Percentiles rank a stretch among this genome's conserved stretches.
Conservation (phyloP, 2,113 vertebrate genomes). For the Donacobius atricapilla region DNA sequence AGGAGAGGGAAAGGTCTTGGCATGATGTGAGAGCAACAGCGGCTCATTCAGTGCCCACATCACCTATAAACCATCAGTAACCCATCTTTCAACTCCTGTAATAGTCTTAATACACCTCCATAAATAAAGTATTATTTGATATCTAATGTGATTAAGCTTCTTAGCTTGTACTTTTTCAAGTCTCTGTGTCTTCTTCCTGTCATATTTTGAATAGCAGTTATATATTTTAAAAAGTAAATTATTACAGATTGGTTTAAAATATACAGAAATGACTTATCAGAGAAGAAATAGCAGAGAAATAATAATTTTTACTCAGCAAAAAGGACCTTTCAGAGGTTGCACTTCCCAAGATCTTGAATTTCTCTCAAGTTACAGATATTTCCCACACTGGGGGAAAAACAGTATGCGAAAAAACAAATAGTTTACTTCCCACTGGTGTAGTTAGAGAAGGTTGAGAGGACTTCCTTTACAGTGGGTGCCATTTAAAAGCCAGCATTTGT, state of each 20-base stretch:
- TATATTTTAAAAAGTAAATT: not conserved
- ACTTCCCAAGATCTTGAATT: not conserved
- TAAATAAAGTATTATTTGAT: constrained; percentile 19
- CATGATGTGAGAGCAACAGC: not conserved
- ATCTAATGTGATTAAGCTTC: constrained; percentile 25
- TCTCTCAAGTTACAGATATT: not conserved
- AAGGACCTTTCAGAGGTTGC: not conserved
- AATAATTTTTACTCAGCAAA: not conserved
- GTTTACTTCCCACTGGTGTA: not conserved
- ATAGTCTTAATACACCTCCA: not conserved
- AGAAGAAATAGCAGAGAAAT: not conserved
- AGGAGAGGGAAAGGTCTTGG: not conserved
- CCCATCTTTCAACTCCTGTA: not conserved
- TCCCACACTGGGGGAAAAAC: not conserved
- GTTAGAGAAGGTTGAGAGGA: not conserved
- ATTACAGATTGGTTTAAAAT: constrained; percentile 1
- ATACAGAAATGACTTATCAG: not conserved
- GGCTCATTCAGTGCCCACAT: not conserved
- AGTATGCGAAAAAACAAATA: not conserved
- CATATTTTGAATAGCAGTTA: not conserved
- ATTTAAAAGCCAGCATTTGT: not conserved
- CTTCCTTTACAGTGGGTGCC: not conserved
- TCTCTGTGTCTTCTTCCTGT: not conserved
- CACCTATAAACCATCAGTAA: not conserved
- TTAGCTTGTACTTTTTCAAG: constrained; percentile 38